Base-by-base conservation (phyloP, 1,140 invertebrate genomes). In the Saccostrea echinata region DNA sequence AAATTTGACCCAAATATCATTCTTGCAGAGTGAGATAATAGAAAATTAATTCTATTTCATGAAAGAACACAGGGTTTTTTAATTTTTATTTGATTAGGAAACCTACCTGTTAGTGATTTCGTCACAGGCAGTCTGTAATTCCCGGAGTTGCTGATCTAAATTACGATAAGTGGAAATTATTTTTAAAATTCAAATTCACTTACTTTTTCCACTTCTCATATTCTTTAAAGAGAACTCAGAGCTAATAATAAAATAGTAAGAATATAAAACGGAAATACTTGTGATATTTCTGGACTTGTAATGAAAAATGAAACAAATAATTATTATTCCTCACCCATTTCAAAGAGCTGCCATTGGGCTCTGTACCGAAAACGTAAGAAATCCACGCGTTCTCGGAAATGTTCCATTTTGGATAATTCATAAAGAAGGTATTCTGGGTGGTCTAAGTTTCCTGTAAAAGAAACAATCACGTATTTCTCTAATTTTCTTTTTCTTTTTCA, bases 101-200 rank as follows among this genome's bases (percentile, higher is more conserved):
- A 33, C 52, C 57, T 89, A 93, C 92, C 91, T 94, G 89, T 91
- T 93, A 0, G 86, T 88, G 21, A 94, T 90, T 88, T 94, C 93
- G 80, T 94, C 92, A 91, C 94, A 94, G 4, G 93, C 93, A 30
- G 91, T 93, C 30, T 92, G 90, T 9, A 94, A 86, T 71, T 93
- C 92, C 57, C 91, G 71, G 13, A 94, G 86, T 88, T 94, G 93
- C 87, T 94, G 94, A 86, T 94, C 94, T 94, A 90, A 61, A 92
- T 91, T 88, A n/a, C 9, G 80, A 16, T 21, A 43, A 43, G 43
- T 43, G 43, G 43, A 43, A 86, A 86, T 30, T 64, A 81, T 51
- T 43, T 51, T 52, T 83, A 51, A n/a, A 24, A 51, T 24, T 51
- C 12, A 51, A 86, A 43, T 18, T 51, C 51, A 64, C 8, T 30